Percentiles rank a stretch among this genome's conserved stretches.
These are phyloP conservation scores for Drepanosiphum platanoidis DNA, from an alignment of 2,888 invertebrate species.

Conservation along the genomic window DNA sequence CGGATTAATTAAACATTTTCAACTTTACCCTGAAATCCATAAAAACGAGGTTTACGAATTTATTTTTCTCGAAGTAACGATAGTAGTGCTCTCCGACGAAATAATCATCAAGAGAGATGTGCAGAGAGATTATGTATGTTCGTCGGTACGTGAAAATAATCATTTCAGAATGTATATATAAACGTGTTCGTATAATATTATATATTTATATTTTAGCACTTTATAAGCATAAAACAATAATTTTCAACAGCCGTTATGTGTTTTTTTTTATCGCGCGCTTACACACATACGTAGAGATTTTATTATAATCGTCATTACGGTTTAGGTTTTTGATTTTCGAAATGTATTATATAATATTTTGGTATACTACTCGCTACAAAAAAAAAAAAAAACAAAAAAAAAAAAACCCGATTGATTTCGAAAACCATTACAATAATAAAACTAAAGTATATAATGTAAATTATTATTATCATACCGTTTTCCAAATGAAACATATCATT, in stretches of 20 bases:
- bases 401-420: not conserved
- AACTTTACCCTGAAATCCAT: too few species aligned
- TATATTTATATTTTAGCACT: slow-evolving; percentile 26
- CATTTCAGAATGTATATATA: not conserved
- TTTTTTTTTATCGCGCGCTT: too few species aligned
- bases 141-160: not conserved
- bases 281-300: not conserved
- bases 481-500: slow-evolving; percentile 21
- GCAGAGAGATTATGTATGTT: too few species aligned
- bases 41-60: too few species aligned
- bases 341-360: not conserved
- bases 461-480: not conserved
- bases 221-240: slow-evolving; percentile 32
- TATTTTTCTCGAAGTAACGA: too few species aligned
- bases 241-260: slow-evolving; percentile 13
- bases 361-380: not conserved
- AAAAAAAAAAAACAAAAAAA: too few species aligned
- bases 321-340: not conserved
- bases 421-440: slow-evolving; percentile 28
- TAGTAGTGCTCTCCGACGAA: too few species aligned
- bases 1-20: too few species aligned
- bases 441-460: slow-evolving; percentile 29
- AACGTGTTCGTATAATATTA: not conserved
- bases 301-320: not conserved
- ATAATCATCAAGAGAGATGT: too few species aligned